Base-by-base conservation (phyloP, 2,888 invertebrate genomes). In the Subacronicta megacephala region DNA sequence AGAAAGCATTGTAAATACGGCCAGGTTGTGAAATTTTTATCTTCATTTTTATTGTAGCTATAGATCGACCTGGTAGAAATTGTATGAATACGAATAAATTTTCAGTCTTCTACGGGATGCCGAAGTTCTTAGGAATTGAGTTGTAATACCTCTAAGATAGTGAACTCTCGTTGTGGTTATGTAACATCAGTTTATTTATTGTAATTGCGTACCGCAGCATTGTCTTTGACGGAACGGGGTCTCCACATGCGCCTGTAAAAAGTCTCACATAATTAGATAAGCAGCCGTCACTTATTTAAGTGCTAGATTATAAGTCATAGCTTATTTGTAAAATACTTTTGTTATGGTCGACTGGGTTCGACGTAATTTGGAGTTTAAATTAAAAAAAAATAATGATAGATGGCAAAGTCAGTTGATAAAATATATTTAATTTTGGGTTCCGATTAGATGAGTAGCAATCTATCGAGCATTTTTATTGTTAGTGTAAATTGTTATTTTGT, bases 401-500 rank as follows among this genome's bases (percentile, higher is more conserved):
- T 87, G 88, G 85, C 86, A 85, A 90, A 89, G 90, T 92, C 90
- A 89, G 87, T 90, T 86, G 88, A 89, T 88, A 89, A 88, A 89
- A 83, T 88, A 90, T 89, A 89, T 91, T 89, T 89, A 86, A 89
- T 89, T 90, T 92, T 88, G 87, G 87, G 87, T 89, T 92, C 88
- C 87, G 91, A 90, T 89, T 82, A 87, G 89, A 90, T 85, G 88
- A 85, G 88, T 85, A 90, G 88, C 90, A 82, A 90, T 92, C 92
- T 91, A 89, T 89, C 91, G 93, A 93, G 93, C 93, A 93, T 93
- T 93, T 92, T 91, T 90, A 93, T 90, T 87, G 92, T 93, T 93
- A 93, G 90, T 93, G 92, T 93, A 92, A 92, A 93, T 93, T 93
- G 93, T 93, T 93, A 93, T 93, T 93, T 93, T 93, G 93, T 93